These are phyloP conservation scores for Xyrauchen texanus DNA, from an alignment of 2,113 vertebrate species.

Conservation along the genomic window DNA sequence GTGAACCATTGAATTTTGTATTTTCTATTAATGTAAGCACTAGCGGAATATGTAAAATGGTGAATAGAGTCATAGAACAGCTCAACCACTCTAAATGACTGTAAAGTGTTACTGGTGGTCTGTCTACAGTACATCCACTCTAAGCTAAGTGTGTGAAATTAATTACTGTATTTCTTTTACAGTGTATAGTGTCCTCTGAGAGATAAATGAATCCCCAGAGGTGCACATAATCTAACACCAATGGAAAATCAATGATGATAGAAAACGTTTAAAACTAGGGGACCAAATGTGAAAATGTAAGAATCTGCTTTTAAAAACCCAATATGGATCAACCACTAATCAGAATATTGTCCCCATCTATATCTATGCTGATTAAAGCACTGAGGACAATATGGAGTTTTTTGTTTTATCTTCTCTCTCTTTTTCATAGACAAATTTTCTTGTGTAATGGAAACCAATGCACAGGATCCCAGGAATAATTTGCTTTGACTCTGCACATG, in stretches of 20 bases:
- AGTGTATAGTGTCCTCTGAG: background rate
- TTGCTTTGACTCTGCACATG: background rate
- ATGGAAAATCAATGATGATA: no score
- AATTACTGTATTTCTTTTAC: slow-evolving; percentile 24
- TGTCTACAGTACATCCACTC: slow-evolving; percentile 19
- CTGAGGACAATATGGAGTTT: background rate
- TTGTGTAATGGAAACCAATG: background rate
- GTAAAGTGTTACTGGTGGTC: slow-evolving; percentile 27
- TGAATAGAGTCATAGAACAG: background rate
- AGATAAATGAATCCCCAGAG: background rate
- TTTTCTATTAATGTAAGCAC: background rate
- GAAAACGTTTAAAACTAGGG: no score
- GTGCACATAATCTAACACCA: slow-evolving; percentile 15
- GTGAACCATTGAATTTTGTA: background rate
- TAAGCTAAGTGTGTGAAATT: slow-evolving; percentile 23
- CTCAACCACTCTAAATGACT: background rate
- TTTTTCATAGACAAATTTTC: background rate
- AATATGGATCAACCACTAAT: no score
- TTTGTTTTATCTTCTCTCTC: background rate
- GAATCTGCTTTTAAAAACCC: no score
- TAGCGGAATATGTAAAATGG: background rate
- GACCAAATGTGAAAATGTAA: no score
- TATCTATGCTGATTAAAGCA: no score
- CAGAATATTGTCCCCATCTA: no score
- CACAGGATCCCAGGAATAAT: slow-evolving; percentile 5